Base-by-base conservation (phyloP, 2,888 invertebrate genomes). In the Ichneumoninae sp. region DNA sequence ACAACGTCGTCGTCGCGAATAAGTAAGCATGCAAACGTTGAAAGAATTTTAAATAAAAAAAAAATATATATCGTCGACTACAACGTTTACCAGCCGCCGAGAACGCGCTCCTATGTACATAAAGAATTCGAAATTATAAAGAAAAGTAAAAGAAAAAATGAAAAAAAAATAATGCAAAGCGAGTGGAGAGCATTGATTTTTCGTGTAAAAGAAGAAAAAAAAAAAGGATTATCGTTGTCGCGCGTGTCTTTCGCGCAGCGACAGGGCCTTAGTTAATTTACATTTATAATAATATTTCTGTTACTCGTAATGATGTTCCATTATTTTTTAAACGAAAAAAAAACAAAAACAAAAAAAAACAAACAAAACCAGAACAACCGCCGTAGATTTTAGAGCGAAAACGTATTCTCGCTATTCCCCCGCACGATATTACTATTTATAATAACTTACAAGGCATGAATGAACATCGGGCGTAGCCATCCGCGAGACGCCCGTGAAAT, bases 251-350 rank as follows among this genome's bases (percentile, higher is more conserved):
- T 62, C 75, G 68, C 80, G 71, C 77, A 22, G 85, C 85, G 78
- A 82, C 84, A 84, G 80, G 84, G 86, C 85, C 86, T 87, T 87
- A 84, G 86, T 87, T 85, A 84, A 86, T 87, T 87, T 77, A 80
- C 77, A 76, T 83, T 84, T 81, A 83, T 76, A 83, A 77, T 82
- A 54, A 82, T 76, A 71, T 81, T 85, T 86, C 79, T 86, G 82
- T 86, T 84, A 86, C 81, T 83, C 80, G 60, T 84, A 81, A 86
- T 80, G 83, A 85, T 86, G 87, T 87, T 87, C 83, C 87, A 87
- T 86, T 86, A 86, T 87, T 84, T 86, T 86, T 83, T 71, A 77
- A 83, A 78, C 54, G 57, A 47, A 60, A 75, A 40, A 50, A 60
- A 70, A 77, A 76, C 66, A 44, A 69, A 26, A 44, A 74, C 44